Evolutionary conservation across 2,888 invertebrate genomes (phyloP).

Genomic region (Empis stercorea): DNA sequence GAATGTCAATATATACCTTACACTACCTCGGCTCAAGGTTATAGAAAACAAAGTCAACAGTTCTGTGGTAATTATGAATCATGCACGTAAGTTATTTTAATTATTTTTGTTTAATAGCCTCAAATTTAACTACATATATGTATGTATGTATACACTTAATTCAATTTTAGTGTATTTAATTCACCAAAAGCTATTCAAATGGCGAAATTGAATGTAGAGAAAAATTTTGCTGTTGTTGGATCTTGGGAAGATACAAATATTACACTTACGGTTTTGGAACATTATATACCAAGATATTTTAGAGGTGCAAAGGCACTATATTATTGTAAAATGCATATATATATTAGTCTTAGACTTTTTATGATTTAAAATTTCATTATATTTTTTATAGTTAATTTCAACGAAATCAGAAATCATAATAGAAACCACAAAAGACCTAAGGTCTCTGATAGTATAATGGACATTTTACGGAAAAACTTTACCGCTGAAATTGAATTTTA

Average conservation of each 20-base stretch:
- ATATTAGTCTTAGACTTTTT: no score
- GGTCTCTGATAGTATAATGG: slow-evolving; percentile 62
- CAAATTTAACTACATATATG: neutral
- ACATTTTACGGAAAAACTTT: slow-evolving; percentile 68
- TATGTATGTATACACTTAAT: neutral
- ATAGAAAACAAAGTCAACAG: slow-evolving; percentile 64
- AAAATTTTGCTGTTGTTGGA: slow-evolving; percentile 77
- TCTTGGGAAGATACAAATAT: slow-evolving; percentile 77
- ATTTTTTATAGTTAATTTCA: no score
- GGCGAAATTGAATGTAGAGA: slow-evolving; percentile 69
- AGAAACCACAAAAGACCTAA: slow-evolving; percentile 77
- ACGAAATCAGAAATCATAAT: slow-evolving; percentile 43
- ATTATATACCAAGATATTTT: slow-evolving; percentile 73
- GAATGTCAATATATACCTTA: slow-evolving; percentile 61
- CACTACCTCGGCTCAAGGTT: neutral
- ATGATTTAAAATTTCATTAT: no score
- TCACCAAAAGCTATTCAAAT: slow-evolving; percentile 48
- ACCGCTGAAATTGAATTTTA: slow-evolving; percentile 81
- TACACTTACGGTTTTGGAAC: slow-evolving; percentile 68
- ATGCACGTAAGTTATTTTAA: slow-evolving; percentile 51
- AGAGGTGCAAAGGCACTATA: slow-evolving; percentile 59
- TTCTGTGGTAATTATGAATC: slow-evolving; percentile 69
- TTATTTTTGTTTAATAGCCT: neutral
- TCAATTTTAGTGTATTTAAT: slow-evolving; percentile 42
- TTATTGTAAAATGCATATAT: slow-evolving; percentile 48